Base-by-base conservation (phyloP, 2,888 invertebrate genomes). In the Euzophera pinguis region DNA sequence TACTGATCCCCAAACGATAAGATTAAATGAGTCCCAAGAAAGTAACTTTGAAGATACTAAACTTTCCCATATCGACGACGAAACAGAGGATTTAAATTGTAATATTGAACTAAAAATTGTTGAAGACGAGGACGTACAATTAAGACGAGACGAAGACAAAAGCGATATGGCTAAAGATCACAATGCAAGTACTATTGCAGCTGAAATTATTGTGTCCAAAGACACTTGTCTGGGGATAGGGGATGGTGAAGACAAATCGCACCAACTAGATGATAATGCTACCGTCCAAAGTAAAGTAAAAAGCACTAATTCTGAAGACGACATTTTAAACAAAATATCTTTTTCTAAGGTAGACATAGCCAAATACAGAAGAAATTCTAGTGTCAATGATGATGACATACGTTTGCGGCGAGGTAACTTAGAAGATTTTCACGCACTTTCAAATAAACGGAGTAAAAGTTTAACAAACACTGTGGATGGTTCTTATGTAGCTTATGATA, bases 51-150 rank as follows among this genome's bases (percentile, higher is more conserved):
- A 75, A 45, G 71, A 75, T 39, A 71, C 67, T 52, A 65, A 65
- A 58, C 54, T 60, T 38, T 61, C 65, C 45, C 73, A 68, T 54
- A 57, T 58, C 38, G 74, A 74, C n/a, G 64, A 60, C 17, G 84
- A 86, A 53, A 65, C 75, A 59, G 82, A 84, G 56, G 80, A 85
- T 57, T 68, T 82, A 49, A 83, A 84, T 62, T 65, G 85, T 34
- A 80, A 79, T 53, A 71, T 88, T 56, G 90, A 91, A 63, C 77
- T 91, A 29, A 88, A 89, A 77, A 91, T 91, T 49, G 74, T 89
- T 38, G 91, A 91, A 78, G 90, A 91, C 53, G 81, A 83, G 67
- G 90, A 90, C 35, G 60, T 62, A 7, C 63, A 69, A 47, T 54
- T 58, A 14, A 68, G 49, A 39, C 32, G 10, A 45, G 16, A 32